Base-by-base conservation (phyloP, 2,888 invertebrate species). In the Ochropleura plecta region DNA sequence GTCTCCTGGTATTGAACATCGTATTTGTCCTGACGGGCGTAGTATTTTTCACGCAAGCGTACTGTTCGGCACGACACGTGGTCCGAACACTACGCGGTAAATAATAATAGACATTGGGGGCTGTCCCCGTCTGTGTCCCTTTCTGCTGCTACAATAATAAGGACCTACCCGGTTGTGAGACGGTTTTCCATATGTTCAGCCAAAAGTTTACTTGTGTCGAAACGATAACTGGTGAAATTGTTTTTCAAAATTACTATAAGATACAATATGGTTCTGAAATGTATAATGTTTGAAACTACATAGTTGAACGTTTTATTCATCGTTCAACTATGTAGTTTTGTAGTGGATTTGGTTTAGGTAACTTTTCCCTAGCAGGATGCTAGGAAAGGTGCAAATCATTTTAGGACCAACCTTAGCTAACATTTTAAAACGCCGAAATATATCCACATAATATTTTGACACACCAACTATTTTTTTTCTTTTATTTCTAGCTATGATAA, bases 41-140 rank as follows among this genome's bases (percentile, higher is more conserved):
- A 60, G 64, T 65, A 59, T 65, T 75, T 66, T 57, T 10, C 57
- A 63, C 51, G 78, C 70, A 76, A 20, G 70, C 70, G 76, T 44
- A 70, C 20, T 76, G 53, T 40, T 40, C 10, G 20, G 46, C 14
- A 42, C 40, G 57, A 40, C 78, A 63, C 48, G 78, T 77, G 69
- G n/a, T 49, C 16, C 18, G 14, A 49, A 53, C 12, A 16, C 12
- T 48, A 20, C 18, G 51, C 30, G 20, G 8, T 5, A 9, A 30
- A 44, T 75, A 59, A 60, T 40, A 48, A 66, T 40, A 53, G 14
- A n/a, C 5, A 7, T 14, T n/a, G 10, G 30, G 51, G 12, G 6
- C n/a, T 49, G 14, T 48, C 42, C 48, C 0, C 18, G 8, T 0
- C n/a, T 42, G 1, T 18, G 49, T 12, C 20, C 6, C 40, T 42